These are phyloP conservation scores for Drosophila auraria DNA, from an alignment of 1,140 invertebrate species.

Conservation along the genomic window DNA sequence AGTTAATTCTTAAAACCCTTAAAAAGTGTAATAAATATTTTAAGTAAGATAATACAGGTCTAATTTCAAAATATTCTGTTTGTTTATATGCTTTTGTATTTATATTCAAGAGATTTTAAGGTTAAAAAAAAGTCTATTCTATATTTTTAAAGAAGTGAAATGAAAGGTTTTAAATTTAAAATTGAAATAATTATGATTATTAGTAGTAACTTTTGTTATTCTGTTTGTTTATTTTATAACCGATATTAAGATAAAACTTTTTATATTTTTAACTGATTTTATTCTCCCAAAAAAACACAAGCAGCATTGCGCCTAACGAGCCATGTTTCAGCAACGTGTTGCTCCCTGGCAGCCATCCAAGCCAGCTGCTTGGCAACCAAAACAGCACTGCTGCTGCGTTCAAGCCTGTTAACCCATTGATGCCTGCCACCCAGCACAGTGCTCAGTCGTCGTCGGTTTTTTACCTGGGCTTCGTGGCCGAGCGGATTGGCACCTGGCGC, in stretches of 20 bases:
- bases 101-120: too few species aligned
- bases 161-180: too few species aligned
- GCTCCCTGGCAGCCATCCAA: constrained; percentile 1
- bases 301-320: constrained; percentile 11
- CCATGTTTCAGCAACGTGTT: constrained; percentile 33
- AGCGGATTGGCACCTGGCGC: constrained; percentile 68
- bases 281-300: neutral
- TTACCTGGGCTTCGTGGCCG: constrained; percentile 51
- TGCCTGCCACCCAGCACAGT: constrained; percentile 34
- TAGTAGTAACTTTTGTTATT: too few species aligned
- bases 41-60: too few species aligned
- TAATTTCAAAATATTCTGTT: too few species aligned
- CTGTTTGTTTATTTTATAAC: neutral
- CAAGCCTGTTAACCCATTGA: constrained; percentile 73
- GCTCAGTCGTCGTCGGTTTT: constrained; percentile 35
- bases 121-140: too few species aligned
- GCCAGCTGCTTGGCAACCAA: constrained; percentile 16
- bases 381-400: constrained; percentile 24
- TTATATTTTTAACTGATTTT: neutral
- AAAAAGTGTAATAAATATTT: too few species aligned
- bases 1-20: neutral
- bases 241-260: neutral
- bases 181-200: too few species aligned
- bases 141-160: too few species aligned
- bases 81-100: too few species aligned